phyloP scores from a whole-genome alignment of 2,888 invertebrate species.

The Melitaea athalia region DNA sequence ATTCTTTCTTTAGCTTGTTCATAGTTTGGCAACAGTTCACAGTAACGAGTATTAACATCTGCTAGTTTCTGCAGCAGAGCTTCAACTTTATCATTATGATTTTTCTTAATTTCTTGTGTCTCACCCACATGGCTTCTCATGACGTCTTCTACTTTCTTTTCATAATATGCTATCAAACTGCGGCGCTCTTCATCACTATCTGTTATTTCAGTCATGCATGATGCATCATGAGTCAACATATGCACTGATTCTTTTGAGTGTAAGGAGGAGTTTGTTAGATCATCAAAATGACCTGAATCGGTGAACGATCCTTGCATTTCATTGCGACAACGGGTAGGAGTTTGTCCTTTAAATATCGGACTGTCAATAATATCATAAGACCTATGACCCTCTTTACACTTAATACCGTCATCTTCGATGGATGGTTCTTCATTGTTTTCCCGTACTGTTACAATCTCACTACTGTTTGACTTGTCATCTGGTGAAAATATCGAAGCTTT shows the following conservation, averaged over 20 bases:
- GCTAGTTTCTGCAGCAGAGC: conserved; percentile 87
- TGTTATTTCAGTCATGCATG: conserved; percentile 76
- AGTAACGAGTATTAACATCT: conserved; percentile 89
- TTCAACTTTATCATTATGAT: conserved; percentile 91
- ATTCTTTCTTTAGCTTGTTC: conserved; percentile 88
- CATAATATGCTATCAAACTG: conserved; percentile 87
- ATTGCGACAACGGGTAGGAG: conserved; percentile 72
- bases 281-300: conserved; percentile 94
- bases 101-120: conserved; percentile 88
- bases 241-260: conserved; percentile 89
- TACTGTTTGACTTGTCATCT: conserved; percentile 90
- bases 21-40: conserved; percentile 88
- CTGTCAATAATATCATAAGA: conserved; percentile 77
- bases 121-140: conserved; percentile 83
- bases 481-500: conserved; percentile 91
- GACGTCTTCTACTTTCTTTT: conserved; percentile 88
- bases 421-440: conserved; percentile 83
- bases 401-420: conserved; percentile 62
- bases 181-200: conserved; percentile 85
- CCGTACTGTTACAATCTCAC: conserved; percentile 87
- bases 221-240: conserved; percentile 79
- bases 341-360: conserved; percentile 72
- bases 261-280: conserved; percentile 88
- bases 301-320: conserved; percentile 90
- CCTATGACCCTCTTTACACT: conserved; percentile 69